Evolutionary conservation across 2,888 invertebrate species (phyloP).

Genomic region (Meiosimyza decipiens): DNA sequence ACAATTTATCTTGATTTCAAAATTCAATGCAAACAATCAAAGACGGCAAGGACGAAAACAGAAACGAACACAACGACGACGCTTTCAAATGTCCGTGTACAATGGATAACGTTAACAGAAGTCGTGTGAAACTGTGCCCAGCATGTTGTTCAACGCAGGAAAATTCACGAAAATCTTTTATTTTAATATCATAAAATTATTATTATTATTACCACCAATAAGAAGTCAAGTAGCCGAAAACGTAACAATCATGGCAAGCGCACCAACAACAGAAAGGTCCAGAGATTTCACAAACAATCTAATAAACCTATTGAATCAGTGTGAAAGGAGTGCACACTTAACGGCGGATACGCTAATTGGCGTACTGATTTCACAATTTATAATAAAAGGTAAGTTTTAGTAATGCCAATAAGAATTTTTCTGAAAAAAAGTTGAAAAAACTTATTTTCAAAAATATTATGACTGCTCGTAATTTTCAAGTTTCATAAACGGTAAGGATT

Average conservation of each 20-base stretch:
- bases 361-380: conserved; percentile 47
- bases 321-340: conserved; percentile 15
- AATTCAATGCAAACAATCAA: conserved; percentile 12
- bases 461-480: no score
- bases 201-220: not conserved
- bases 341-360: conserved; percentile 14
- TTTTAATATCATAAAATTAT: conserved; percentile 14
- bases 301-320: conserved; percentile 19
- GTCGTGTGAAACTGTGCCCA: conserved; percentile 14
- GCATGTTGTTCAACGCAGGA: conserved; percentile 14
- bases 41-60: not conserved
- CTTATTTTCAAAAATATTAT: no score
- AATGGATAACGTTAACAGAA: conserved; percentile 13
- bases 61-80: no score
- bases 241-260: no score
- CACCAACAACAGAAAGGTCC: not conserved
- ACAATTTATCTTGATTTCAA: conserved; percentile 30
- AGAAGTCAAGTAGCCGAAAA: not conserved
- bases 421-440: not conserved
- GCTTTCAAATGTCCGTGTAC: conserved; percentile 9
- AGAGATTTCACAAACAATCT: conserved; percentile 20
- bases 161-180: not conserved
- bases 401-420: not conserved
- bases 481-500: no score
- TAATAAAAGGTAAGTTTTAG: conserved; percentile 55